Evolutionary conservation across 1,140 invertebrate species (phyloP).

Genomic region (Apis cerana): DNA sequence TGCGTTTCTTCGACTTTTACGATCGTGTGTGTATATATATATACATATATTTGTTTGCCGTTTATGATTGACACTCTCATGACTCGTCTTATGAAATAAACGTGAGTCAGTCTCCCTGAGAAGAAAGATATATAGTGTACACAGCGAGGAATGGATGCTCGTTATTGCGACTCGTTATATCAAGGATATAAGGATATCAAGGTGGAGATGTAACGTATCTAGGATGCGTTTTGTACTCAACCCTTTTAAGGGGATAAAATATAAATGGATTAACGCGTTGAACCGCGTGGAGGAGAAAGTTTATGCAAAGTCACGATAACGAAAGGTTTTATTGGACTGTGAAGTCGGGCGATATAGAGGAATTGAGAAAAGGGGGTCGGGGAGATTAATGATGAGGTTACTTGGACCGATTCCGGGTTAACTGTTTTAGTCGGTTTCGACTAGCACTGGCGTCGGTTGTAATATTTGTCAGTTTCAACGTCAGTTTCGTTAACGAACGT

Average conservation of each 20-base stretch:
- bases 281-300: too few species aligned
- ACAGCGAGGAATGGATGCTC: background rate
- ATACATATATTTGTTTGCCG: too few species aligned
- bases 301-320: background rate
- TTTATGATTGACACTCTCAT: constrained; percentile 17
- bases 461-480: constrained; percentile 2
- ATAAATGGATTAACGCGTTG: too few species aligned
- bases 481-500: background rate
- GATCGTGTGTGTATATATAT: background rate
- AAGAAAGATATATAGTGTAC: background rate
- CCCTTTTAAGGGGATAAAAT: too few species aligned
- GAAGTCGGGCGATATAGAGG: background rate
- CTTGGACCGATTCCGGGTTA: background rate
- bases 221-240: too few species aligned
- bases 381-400: background rate
- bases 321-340: background rate
- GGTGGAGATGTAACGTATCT: too few species aligned
- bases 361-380: background rate
- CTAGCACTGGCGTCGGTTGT: background rate
- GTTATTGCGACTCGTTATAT: background rate
- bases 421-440: background rate
- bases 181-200: too few species aligned
- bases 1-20: background rate
- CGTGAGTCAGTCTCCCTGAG: background rate
- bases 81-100: constrained; percentile 25